Base-by-base conservation (phyloP, 2,797 vertebrate genomes). In the Steatocranus sp. region DNA sequence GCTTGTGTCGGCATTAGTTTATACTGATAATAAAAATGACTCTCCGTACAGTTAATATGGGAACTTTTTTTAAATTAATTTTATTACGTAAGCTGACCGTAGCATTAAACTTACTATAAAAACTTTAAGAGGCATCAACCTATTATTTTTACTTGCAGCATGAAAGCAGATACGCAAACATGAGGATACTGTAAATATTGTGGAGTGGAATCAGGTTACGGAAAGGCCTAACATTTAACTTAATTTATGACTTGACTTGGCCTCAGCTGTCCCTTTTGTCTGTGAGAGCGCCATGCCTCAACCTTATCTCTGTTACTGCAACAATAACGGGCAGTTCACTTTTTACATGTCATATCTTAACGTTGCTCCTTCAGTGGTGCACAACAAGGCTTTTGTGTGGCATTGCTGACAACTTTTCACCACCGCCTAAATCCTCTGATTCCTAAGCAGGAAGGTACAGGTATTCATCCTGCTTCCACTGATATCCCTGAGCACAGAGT, bases 401-500 rank as follows among this genome's bases (percentile, higher is more conserved):
- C 46, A 56, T 54, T 79, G 75, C 88, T 94, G 93, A 92, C 92
- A 94, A 87, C 91, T 92, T 95, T 94, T 95, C 94, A 95, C 83
- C 92, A 78, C 90, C 36, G 1, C 75, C 89, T 85, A 94, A 95
- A 95, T 93, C 94, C 94, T 89, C 80, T 87, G 89, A 93, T 87
- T 93, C 90, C 88, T 86, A 30, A 89, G 91, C 91, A 93, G 93
- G 92, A 93, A 90, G 92, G 93, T 87, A 81, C 89, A 93, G 86
- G 94, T 82, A 93, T 91, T 94, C 87, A 90, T 34, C 20, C 76
- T 80, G 87, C 85, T 85, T 91, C 90, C 84, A 81, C 85, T 7
- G 27, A 90, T 82, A 92, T 91, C 86, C 90, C 20, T 75, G 83
- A 88, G 87, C 86, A 80, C 15, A 41, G 84, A 9, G 80, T 73